These are phyloP conservation scores for Falco columbarius DNA, from an alignment of 2,797 vertebrate genomes.

Conservation along the genomic window DNA sequence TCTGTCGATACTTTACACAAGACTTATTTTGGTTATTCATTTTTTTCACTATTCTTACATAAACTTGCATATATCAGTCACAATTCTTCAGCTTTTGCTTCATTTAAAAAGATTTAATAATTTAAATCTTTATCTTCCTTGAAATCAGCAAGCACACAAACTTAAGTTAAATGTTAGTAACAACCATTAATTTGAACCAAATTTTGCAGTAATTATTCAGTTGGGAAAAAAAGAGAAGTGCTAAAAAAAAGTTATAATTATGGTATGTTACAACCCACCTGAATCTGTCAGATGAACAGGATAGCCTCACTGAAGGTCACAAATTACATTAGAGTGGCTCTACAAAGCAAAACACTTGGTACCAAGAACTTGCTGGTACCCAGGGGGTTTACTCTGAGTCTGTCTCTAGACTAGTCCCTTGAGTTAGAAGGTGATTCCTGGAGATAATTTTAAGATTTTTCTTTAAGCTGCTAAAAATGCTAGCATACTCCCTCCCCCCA, in stretches of 20 bases:
- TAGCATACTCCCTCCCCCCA: background rate
- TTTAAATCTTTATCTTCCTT: background rate
- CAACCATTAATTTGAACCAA: background rate
- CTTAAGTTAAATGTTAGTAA: background rate
- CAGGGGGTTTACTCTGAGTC: fast-evolving
- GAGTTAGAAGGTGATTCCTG: background rate
- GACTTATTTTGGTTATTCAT: background rate
- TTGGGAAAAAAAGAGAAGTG: fast-evolving
- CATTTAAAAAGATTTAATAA: background rate
- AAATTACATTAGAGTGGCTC: background rate
- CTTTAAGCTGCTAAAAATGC: background rate
- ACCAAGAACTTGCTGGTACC: background rate
- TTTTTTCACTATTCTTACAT: background rate
- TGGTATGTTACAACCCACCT: background rate
- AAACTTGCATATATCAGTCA: background rate
- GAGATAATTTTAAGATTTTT: background rate
- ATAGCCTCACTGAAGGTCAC: background rate
- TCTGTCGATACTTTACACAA: background rate
- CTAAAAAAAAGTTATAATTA: background rate
- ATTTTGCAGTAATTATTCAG: background rate
- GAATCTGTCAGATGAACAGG: background rate
- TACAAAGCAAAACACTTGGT: background rate
- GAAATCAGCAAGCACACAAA: background rate
- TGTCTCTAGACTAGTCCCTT: background rate
- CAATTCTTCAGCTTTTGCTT: background rate